phyloP scores from a whole-genome alignment of 2,888 invertebrate genomes.

The Dicroscelio sp. region DNA sequence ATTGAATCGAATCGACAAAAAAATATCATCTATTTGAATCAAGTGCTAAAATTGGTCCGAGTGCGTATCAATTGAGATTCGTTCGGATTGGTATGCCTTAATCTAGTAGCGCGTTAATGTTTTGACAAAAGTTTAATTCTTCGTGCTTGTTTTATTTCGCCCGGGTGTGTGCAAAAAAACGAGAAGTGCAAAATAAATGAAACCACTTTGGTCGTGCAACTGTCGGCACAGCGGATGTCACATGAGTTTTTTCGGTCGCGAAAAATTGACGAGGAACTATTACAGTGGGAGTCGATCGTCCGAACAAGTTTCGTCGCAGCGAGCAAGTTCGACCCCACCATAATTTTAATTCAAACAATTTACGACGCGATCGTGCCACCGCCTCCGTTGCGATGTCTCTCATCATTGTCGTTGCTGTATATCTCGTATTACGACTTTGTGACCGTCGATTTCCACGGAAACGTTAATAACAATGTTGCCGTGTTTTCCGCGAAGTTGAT shows the following conservation, averaged over 20 bases:
- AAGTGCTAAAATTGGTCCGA: constrained; percentile 62
- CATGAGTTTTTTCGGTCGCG: constrained; percentile 47
- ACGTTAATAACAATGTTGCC: constrained; percentile 47
- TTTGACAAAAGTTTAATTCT: constrained; percentile 75
- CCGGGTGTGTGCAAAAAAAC: constrained; percentile 12
- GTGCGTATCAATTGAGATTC: constrained; percentile 85
- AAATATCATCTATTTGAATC: constrained; percentile 51
- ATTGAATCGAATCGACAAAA: too few relatives aligned
- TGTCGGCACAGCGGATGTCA: constrained; percentile 42
- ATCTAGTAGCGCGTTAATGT: constrained; percentile 83
- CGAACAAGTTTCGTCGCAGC: constrained; percentile 86
- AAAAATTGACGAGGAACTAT: constrained; percentile 76
- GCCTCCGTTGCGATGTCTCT: constrained; percentile 74
- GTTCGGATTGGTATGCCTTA: constrained; percentile 84
- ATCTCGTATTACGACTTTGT: constrained; percentile 51
- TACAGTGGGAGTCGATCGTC: constrained; percentile 62
- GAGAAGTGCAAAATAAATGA: constrained; percentile 40
- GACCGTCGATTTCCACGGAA: constrained; percentile 63
- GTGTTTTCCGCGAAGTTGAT: not conserved
- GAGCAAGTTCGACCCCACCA: constrained; percentile 88
- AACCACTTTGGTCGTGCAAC: constrained; percentile 33
- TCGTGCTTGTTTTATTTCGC: constrained; percentile 49
- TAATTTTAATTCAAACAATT: constrained; percentile 90
- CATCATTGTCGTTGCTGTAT: constrained; percentile 62
- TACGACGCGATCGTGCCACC: constrained; percentile 88